Percentiles rank a stretch among this genome's conserved stretches.
Evolutionary conservation across 2,113 vertebrate genomes (phyloP).

Genomic region (Proteles cristata): DNA sequence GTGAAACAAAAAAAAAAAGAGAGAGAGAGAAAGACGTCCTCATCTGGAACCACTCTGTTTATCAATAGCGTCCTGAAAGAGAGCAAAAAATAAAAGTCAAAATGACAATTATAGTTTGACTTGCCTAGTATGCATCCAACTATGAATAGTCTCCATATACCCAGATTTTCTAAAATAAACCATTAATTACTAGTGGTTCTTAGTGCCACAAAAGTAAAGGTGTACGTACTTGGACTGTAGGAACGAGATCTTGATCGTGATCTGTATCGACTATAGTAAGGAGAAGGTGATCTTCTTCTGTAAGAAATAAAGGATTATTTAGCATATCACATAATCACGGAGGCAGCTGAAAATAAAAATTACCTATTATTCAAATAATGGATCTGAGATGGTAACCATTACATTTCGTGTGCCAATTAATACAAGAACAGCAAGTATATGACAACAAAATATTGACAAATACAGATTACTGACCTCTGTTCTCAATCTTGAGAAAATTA

Average conservation of each 20-base stretch:
- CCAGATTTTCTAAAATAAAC: background rate
- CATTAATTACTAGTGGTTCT: slow-evolving; percentile 8
- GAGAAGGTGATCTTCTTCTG: slow-evolving; percentile 94
- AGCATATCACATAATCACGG: slow-evolving; percentile 12
- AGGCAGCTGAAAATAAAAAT: slow-evolving; percentile 44
- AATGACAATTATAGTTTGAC: slow-evolving; percentile 23
- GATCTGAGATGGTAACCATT: background rate
- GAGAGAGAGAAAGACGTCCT: slow-evolving; percentile 58
- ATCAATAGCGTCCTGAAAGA: slow-evolving; percentile 90
- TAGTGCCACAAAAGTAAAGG: background rate
- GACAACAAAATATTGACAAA: background rate
- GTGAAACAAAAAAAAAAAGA: background rate
- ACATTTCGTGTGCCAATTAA: background rate
- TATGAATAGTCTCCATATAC: background rate
- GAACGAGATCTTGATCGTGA: slow-evolving; percentile 95
- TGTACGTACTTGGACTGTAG: slow-evolving; percentile 94
- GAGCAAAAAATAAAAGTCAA: slow-evolving; percentile 50
- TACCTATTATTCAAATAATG: background rate
- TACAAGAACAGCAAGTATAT: background rate
- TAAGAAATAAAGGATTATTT: slow-evolving; percentile 76
- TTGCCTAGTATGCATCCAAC: background rate
- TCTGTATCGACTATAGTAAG: slow-evolving; percentile 95
- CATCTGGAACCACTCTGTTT: slow-evolving; percentile 72
- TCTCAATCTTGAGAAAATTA: background rate
- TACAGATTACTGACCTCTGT: background rate